A percentile compares a stretch with the other conserved stretches of the same genome.
These are phyloP conservation scores for Elachura formosa DNA, from an alignment of 2,113 vertebrate species.

Conservation along the genomic window DNA sequence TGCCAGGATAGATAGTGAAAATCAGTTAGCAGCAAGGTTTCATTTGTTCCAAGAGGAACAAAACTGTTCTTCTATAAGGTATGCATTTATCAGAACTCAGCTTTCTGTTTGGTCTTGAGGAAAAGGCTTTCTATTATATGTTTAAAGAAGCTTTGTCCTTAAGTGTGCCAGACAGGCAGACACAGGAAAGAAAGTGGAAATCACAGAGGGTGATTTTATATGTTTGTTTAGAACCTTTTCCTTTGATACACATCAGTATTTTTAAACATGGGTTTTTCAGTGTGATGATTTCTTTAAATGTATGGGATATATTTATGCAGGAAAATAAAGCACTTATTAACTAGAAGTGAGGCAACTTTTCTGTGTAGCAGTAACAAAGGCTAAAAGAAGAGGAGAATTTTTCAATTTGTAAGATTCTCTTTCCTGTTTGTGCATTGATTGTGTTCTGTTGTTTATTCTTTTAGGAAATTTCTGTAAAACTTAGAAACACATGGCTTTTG, in stretches of 20 bases:
- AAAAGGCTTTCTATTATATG: neutral
- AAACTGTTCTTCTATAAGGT: neutral
- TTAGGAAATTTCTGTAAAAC: neutral
- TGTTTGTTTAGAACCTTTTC: neutral
- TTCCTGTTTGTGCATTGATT: neutral
- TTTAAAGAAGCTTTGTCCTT: neutral
- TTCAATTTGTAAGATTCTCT: fast-evolving
- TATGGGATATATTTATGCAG: neutral
- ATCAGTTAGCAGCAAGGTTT: neutral
- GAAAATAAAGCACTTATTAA: neutral
- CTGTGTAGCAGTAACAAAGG: neutral
- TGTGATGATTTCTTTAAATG: neutral
- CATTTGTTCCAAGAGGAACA: neutral
- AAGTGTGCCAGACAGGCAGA: fast-evolving
- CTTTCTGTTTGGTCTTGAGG: neutral
- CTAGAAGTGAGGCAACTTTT: neutral
- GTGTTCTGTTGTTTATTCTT: neutral
- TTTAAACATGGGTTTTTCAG: neutral
- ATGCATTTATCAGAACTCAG: neutral
- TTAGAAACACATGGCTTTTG: neutral
- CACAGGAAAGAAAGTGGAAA: neutral
- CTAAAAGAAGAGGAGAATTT: neutral
- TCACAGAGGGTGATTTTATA: neutral
- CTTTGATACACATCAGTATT: neutral
- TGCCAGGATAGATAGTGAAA: neutral